phyloP scores from a whole-genome alignment of 1,140 invertebrate genomes.

The Frieseomelitta varia region DNA sequence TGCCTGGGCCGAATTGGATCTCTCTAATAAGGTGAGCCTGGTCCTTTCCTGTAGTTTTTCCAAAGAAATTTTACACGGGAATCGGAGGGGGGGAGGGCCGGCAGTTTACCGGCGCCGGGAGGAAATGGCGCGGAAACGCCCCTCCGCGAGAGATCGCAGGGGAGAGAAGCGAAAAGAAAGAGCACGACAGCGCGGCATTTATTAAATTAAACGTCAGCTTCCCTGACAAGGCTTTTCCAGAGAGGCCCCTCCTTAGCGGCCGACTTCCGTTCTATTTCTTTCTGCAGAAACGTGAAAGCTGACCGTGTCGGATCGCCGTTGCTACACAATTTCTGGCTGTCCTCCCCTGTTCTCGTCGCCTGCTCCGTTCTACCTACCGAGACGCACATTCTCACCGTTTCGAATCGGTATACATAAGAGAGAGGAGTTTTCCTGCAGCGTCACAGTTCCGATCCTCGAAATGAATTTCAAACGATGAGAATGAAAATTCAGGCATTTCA shows the following conservation, averaged over 20 bases:
- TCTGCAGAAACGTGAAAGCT: slow-evolving; percentile 28
- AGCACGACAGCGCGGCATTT: slow-evolving; percentile 53
- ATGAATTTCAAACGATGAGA: too few species aligned
- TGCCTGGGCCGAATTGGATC: slow-evolving; percentile 50
- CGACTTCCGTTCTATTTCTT: slow-evolving; percentile 47
- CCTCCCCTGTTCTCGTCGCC: background rate
- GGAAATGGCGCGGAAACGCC: slow-evolving; percentile 61
- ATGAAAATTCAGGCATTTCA: too few species aligned
- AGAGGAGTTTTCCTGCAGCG: too few species aligned
- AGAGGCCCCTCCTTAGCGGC: slow-evolving; percentile 48
- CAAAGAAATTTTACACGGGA: slow-evolving; percentile 61
- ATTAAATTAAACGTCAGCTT: slow-evolving; percentile 69
- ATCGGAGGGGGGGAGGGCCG: background rate
- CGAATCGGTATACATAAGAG: too few species aligned
- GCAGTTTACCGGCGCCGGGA: slow-evolving; percentile 22
- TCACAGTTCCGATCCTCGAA: too few species aligned
- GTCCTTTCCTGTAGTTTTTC: slow-evolving; percentile 41
- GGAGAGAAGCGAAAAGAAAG: slow-evolving; percentile 45
- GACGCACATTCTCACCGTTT: background rate
- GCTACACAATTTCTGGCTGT: slow-evolving; percentile 4
- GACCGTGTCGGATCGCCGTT: slow-evolving; percentile 46
- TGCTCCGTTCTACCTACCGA: background rate
- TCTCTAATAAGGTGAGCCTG: slow-evolving; percentile 55
- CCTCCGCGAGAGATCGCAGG: background rate
- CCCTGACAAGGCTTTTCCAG: slow-evolving; percentile 56